Evolutionary conservation across 2,888 invertebrate species (phyloP), one percentile per base, ranked within the genome.

Genomic region (Agriopis marginaria): DNA sequence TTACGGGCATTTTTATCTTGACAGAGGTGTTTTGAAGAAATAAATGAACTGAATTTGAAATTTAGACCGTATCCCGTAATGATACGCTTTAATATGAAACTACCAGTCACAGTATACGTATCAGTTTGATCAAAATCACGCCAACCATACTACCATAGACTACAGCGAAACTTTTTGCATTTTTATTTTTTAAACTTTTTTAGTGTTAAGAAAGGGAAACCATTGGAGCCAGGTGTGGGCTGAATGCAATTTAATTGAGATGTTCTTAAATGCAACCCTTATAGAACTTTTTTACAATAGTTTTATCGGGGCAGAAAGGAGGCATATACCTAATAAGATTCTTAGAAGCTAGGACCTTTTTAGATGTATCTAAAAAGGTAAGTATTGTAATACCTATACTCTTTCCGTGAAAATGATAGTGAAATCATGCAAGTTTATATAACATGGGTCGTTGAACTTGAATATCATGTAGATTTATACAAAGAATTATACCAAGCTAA

Each of bases 191-290:
- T 44, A 65, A 63, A 39, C 75, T 74, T 78, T 81, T 82, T 83
- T 82, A 49, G 2, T 9, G 47, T 7, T 14, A 44, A 32, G 59
- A 44, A 44, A 59, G 23, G 44, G 82, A 76, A 78, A 76, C 72
- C 75, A 78, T 75, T 45, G 50, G 40, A 49, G 63, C 91, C 93
- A 90, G 91, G 87, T 92, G 92, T 82, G 74, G 64, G 75, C 75
- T 84, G 82, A 92, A 91, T 89, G 82, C 84, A 82, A 83, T 90
- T 87, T 90, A 92, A 93, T 92, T 92, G 90, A 86, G 80, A 55
- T 10, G 42, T 40, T 7, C n/a, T 14, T 7, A 39, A 23, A 51
- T 50, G 39, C 50, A 53, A 39, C 9, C 50, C 39, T 12, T 32
- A 12, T 11, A 7, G 12, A 39, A 32, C 5, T 53, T 32, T 53